These are phyloP conservation scores for Ditula angustiorana DNA, from an alignment of 2,888 invertebrate species.

Conservation along the genomic window DNA sequence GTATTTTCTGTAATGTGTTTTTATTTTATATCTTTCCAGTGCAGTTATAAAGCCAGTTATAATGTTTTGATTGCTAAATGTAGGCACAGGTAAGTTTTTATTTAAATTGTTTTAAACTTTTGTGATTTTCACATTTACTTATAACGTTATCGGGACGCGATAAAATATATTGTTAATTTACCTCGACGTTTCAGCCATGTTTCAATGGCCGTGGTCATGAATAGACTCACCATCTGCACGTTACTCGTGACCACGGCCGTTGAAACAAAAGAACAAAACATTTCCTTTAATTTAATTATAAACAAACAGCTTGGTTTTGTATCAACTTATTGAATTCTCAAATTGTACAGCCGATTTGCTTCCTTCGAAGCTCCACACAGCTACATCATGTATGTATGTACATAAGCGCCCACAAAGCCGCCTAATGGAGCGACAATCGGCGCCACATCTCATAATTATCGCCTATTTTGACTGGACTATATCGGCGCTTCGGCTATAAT, in stretches of 20 bases:
- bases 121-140: too few species aligned
- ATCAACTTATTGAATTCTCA: too few species aligned
- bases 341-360: background rate
- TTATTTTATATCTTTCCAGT: background rate
- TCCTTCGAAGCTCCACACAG: conserved; percentile 14
- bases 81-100: background rate
- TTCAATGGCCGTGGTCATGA: too few species aligned
- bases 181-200: too few species aligned
- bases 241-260: too few species aligned
- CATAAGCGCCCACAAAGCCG: conserved; percentile 65
- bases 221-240: too few species aligned
- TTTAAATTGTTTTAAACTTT: background rate
- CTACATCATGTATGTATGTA: conserved; percentile 10
- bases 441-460: conserved; percentile 83
- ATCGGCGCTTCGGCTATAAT: conserved; percentile 66
- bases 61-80: background rate
- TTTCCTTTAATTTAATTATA: too few species aligned
- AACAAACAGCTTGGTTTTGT: too few species aligned
- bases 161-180: too few species aligned
- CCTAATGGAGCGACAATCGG: conserved; percentile 80
- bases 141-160: too few species aligned
- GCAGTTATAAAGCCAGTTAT: too few species aligned
- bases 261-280: too few species aligned
- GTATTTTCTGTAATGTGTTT: background rate
- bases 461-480: conserved; percentile 80